Percentiles rank a stretch among this genome's conserved stretches.
phyloP scores from a whole-genome alignment of 2,113 vertebrate genomes.

The Cebidichthys violaceus region DNA sequence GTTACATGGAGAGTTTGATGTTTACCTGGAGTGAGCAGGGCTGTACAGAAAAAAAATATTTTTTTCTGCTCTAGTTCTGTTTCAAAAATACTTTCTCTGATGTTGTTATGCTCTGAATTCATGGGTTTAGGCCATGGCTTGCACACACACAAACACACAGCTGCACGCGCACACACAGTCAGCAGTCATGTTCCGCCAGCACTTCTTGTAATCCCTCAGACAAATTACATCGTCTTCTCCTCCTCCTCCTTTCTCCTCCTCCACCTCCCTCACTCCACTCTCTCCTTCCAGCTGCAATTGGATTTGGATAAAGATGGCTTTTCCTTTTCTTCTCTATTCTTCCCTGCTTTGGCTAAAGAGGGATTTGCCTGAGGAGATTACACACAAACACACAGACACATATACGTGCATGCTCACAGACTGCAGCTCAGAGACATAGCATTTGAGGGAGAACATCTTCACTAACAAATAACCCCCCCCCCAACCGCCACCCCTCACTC shows the following conservation, averaged over 20 bases:
- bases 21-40: constrained; percentile 56
- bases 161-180: constrained; percentile 8
- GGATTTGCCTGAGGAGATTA: constrained; percentile 85
- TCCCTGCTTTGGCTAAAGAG: constrained; percentile 83
- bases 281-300: constrained; percentile 84
- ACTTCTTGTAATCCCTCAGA: constrained; percentile 85
- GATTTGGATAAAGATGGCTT: constrained; percentile 88
- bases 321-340: constrained; percentile 85
- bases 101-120: constrained; percentile 66
- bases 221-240: constrained; percentile 84
- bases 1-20: constrained; percentile 48
- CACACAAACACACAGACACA: constrained; percentile 64
- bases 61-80: constrained; percentile 62
- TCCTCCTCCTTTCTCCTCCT: constrained; percentile 74
- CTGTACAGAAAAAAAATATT: constrained; percentile 31
- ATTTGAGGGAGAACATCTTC: constrained; percentile 77
- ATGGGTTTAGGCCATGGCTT: constrained; percentile 57
- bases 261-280: constrained; percentile 67
- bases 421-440: constrained; percentile 48
- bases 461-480: constrained; percentile 60
- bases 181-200: constrained; percentile 79
- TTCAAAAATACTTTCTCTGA: constrained; percentile 60
- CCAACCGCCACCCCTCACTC: background rate
- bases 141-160: constrained; percentile 3
- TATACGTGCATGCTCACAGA: constrained; percentile 33